These are phyloP conservation scores for Stenoptilia bipunctidactyla DNA, from an alignment of 2,888 invertebrate species.

Conservation along the genomic window DNA sequence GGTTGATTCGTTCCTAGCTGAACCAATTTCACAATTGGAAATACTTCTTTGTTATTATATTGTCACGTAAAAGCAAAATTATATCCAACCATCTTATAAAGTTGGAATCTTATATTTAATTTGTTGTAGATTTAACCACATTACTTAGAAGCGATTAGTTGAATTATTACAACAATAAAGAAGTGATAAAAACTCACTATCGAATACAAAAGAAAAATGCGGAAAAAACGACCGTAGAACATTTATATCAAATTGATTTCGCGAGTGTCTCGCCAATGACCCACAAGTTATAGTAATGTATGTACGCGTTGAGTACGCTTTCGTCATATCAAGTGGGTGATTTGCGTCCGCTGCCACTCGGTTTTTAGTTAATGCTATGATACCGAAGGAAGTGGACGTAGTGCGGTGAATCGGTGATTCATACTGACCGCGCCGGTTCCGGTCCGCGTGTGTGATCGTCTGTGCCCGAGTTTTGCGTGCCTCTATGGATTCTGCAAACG, in stretches of 20 bases:
- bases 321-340: constrained; percentile 21
- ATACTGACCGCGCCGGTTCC: constrained; percentile 18
- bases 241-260: not conserved
- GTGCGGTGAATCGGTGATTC: constrained; percentile 22
- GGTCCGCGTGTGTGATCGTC: constrained; percentile 2
- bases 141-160: no score
- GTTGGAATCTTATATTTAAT: no score
- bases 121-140: no score
- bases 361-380: constrained; percentile 41
- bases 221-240: not conserved
- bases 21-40: no score
- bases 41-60: no score
- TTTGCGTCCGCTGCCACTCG: constrained; percentile 12
- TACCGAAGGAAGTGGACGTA: constrained; percentile 50
- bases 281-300: constrained; percentile 1
- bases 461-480: constrained; percentile 40
- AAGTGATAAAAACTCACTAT: not conserved
- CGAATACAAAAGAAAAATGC: not conserved
- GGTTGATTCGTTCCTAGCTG: no score
- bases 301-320: constrained; percentile 12
- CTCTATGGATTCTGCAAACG: constrained; percentile 35
- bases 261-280: not conserved
- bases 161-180: no score
- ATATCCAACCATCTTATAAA: no score
- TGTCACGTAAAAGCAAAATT: no score